Evolutionary conservation across 2,888 invertebrate species (phyloP).

Genomic region (Dynastes grantii): DNA sequence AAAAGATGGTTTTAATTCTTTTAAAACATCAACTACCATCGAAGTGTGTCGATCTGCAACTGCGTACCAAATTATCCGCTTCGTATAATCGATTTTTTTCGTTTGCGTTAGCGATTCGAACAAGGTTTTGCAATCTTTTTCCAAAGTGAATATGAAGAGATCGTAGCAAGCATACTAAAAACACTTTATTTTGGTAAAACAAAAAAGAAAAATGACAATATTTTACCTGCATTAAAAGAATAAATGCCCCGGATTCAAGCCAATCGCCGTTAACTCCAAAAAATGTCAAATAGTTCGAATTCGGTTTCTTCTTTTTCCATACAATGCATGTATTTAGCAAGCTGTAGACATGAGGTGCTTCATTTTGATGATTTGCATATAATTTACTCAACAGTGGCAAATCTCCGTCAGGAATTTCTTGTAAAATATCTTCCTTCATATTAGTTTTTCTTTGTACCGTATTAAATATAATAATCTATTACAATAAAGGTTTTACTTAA

Average conservation of each 20-base stretch:
- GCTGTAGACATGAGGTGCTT: slow-evolving; percentile 66
- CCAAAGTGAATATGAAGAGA: slow-evolving; percentile 50
- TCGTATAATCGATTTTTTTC: slow-evolving; percentile 62
- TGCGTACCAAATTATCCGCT: slow-evolving; percentile 57
- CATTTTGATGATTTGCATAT: slow-evolving; percentile 65
- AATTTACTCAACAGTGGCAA: slow-evolving; percentile 62
- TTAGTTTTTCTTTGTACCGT: not conserved
- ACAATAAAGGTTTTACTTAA: too few species aligned
- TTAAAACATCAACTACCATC: slow-evolving; percentile 57
- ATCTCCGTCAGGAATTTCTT: slow-evolving; percentile 61
- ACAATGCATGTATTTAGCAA: slow-evolving; percentile 67
- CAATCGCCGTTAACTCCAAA: slow-evolving; percentile 70
- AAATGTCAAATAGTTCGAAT: slow-evolving; percentile 64
- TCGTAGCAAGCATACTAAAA: slow-evolving; percentile 44
- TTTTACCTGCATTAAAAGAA: slow-evolving; percentile 59
- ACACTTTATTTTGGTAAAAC: not conserved
- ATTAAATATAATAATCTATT: not conserved
- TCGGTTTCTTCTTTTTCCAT: slow-evolving; percentile 61
- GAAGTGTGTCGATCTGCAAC: slow-evolving; percentile 58
- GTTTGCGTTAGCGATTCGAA: slow-evolving; percentile 60
- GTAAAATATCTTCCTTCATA: slow-evolving; percentile 57
- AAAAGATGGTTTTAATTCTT: slow-evolving; percentile 54
- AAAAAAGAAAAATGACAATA: not conserved
- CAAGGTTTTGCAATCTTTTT: slow-evolving; percentile 58
- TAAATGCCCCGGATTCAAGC: slow-evolving; percentile 65